Conservation (phyloP, 2,113 vertebrate genomes). For the Malurus alboscapulatus region DNA sequence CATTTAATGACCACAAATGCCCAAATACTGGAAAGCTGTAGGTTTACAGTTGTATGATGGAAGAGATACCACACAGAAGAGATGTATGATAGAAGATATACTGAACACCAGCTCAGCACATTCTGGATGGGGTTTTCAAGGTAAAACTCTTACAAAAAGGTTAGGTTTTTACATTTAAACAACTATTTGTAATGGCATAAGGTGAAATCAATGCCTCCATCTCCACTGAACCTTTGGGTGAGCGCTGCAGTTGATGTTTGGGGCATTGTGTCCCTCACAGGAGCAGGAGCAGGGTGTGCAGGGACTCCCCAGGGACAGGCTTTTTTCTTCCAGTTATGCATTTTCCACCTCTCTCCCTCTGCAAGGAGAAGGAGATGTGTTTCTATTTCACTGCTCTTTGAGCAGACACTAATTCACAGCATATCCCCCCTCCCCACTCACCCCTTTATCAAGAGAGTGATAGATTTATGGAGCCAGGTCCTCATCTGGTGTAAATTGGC, state of each 20-base stretch:
- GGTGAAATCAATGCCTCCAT: background rate
- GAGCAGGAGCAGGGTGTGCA: background rate
- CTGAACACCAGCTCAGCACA: background rate
- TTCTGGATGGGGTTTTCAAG: background rate
- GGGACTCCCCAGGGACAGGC: background rate
- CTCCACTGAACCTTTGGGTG: background rate
- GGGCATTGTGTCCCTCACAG: background rate
- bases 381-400: background rate
- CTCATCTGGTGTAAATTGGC: slow-evolving; percentile 11
- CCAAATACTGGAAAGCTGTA: background rate
- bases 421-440: background rate
- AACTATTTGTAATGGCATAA: background rate
- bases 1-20: background rate
- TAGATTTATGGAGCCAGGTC: background rate
- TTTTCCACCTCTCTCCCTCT: background rate
- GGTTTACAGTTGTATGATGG: background rate
- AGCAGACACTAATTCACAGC: background rate
- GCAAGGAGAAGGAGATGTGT: background rate
- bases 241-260: accelerated
- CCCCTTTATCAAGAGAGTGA: background rate
- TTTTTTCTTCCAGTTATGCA: background rate
- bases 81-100: background rate
- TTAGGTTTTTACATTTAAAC: background rate
- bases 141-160: accelerated
- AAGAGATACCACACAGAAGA: no score